Percentiles rank a stretch among this genome's conserved stretches.
phyloP scores from a whole-genome alignment of 2,888 invertebrate genomes.

The Callyntrura guangdongensis region DNA sequence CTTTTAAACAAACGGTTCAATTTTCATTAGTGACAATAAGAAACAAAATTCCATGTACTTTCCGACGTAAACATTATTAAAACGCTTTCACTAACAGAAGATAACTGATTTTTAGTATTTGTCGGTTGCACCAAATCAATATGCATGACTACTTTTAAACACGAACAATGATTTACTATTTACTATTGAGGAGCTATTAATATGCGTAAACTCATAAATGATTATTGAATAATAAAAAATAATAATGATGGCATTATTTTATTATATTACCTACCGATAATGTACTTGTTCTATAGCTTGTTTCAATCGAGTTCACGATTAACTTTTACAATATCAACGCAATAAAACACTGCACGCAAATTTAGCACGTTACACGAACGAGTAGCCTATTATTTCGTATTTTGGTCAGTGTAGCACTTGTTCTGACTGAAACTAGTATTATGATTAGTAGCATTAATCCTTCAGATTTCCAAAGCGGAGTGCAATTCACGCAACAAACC shows the following conservation, averaged over 20 bases:
- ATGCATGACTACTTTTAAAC: constrained; percentile 8
- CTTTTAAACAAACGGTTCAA: background rate
- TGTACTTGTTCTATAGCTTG: background rate
- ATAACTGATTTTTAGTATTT: background rate
- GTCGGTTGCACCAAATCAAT: background rate
- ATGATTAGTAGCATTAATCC: background rate
- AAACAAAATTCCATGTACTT: background rate
- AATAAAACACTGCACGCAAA: constrained; percentile 39
- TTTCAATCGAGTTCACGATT: background rate
- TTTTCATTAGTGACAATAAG: background rate
- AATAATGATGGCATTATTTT: background rate
- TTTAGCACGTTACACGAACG: constrained; percentile 40
- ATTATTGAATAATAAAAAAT: constrained; percentile 16
- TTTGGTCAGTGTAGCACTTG: constrained; percentile 26
- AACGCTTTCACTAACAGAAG: background rate
- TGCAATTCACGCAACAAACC: constrained; percentile 20
- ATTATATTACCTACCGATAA: background rate
- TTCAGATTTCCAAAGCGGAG: constrained; percentile 42
- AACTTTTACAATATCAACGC: background rate
- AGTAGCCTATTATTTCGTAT: background rate
- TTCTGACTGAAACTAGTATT: background rate
- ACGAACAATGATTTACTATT: background rate
- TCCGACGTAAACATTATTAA: background rate
- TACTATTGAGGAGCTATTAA: constrained; percentile 29
- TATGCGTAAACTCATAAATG: constrained; percentile 24